Conservation (phyloP, 2,113 vertebrate genomes). For the Eleginops maclovinus region DNA sequence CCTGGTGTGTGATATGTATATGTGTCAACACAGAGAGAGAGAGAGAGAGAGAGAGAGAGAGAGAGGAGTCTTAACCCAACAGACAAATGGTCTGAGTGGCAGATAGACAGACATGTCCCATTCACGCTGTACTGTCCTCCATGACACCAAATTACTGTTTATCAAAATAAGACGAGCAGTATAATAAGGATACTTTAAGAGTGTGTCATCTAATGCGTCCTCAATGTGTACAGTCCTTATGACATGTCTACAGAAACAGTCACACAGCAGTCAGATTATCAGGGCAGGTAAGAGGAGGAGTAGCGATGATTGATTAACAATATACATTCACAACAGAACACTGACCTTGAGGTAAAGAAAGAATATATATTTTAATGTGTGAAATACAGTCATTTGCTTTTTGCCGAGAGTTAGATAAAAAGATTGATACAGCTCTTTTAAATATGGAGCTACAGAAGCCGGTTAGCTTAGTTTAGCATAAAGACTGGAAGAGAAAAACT, state of each 20-base stretch:
- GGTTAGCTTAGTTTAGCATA: slow-evolving; percentile 19
- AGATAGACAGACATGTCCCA: slow-evolving; percentile 73
- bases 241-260: slow-evolving; percentile 46
- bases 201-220: slow-evolving; percentile 54
- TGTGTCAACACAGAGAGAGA: slow-evolving; percentile 79
- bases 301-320: slow-evolving; percentile 15
- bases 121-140: slow-evolving; percentile 72
- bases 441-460: not conserved
- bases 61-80: slow-evolving; percentile 70
- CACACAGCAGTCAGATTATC: slow-evolving; percentile 48
- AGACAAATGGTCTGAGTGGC: slow-evolving; percentile 68
- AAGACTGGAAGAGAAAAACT: not conserved
- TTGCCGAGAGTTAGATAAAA: not conserved
- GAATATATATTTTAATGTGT: not conserved
- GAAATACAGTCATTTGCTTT: not conserved
- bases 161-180: slow-evolving; percentile 73
- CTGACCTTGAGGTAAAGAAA: not conserved
- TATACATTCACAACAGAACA: not conserved
- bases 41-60: slow-evolving; percentile 43
- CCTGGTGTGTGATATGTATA: slow-evolving; percentile 81
- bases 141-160: slow-evolving; percentile 81
- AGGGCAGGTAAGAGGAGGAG: slow-evolving; percentile 46
- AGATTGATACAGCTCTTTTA: not conserved
- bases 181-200: slow-evolving; percentile 64
- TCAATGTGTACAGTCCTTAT: slow-evolving; percentile 27